phyloP scores from a whole-genome alignment of 1,140 invertebrate genomes.

The Trichonephila inaurata region DNA sequence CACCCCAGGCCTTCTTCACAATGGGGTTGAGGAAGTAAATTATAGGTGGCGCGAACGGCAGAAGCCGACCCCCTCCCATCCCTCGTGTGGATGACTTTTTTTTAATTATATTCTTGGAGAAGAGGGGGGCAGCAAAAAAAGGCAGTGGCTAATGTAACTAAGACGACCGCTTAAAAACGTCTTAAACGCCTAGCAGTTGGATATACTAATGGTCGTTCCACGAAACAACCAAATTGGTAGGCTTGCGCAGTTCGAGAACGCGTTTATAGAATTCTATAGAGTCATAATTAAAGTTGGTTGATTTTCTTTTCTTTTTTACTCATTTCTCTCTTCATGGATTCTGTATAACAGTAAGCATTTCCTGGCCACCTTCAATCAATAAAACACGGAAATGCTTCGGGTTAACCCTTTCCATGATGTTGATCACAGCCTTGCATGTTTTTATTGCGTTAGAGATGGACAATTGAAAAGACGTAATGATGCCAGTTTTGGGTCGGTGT shows the following conservation, averaged over 20 bases:
- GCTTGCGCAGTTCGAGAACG: background rate
- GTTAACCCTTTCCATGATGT: background rate
- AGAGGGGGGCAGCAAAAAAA: background rate
- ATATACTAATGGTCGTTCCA: slow-evolving; percentile 50
- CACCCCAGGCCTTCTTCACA: slow-evolving; percentile 26
- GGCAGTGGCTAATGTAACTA: slow-evolving; percentile 61
- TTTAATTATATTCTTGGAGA: slow-evolving; percentile 38
- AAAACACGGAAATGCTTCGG: slow-evolving; percentile 57
- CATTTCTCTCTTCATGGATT: background rate
- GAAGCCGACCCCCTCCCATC: slow-evolving; percentile 40
- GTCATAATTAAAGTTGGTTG: background rate
- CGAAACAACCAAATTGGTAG: slow-evolving; percentile 47
- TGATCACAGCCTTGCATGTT: background rate
- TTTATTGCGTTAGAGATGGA: background rate
- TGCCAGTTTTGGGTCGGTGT: background rate
- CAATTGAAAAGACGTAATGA: background rate
- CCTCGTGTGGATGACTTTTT: background rate
- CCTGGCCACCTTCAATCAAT: slow-evolving; percentile 29
- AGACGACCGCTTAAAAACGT: slow-evolving; percentile 53
- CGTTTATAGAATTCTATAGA: slow-evolving; percentile 61
- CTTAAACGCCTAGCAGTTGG: slow-evolving; percentile 59
- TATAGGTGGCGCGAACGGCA: slow-evolving; percentile 54
- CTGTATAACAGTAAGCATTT: slow-evolving; percentile 39
- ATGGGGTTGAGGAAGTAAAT: slow-evolving; percentile 61
- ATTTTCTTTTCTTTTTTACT: background rate